Evolutionary conservation across 2,113 vertebrate species (phyloP), one percentile per base, ranked within the genome.

Genomic region (Saimiri boliviensis): DNA sequence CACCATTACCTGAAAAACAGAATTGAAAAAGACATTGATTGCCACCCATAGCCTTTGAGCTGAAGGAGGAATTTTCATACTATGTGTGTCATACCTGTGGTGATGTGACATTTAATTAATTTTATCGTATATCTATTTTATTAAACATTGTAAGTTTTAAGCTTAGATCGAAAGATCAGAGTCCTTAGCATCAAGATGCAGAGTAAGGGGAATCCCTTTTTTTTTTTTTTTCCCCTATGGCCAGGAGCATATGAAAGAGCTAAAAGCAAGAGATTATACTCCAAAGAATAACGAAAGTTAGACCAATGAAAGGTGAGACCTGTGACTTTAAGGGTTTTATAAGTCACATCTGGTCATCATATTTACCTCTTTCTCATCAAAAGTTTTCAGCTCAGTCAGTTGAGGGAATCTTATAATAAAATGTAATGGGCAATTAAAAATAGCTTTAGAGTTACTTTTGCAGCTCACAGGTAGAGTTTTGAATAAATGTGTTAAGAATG

Each of bases 101-200:
- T 82, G 20, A 93, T 96, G 81, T 90, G 76, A 73, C 25, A 20
- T 17, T 40, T 70, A 68, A 60, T 97, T 92, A 60, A 87, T 97
- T 95, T 81, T 30, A 68, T 89, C 54, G 35, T 52, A 20, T 71
- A 32, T 73, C 27, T 82, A 9, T 91, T 80, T 35, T 45, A 23
- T 70, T 93, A 49, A 89, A 54, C 52, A 37, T 45, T 71, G 14
- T 92, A 82, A 82, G 35, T 89, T 35, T 77, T 85, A 93, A 82
- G 74, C 40, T 76, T 56, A 93, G 52, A 49, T 85, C 25, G 47
- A 91, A 90, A 47, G 40, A 47, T 80, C 32, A 88, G 40, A 86
- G 71, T 90, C 42, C 49, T 94, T 52, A n/a, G n/a, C 70, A 88
- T 58, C 79, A 68, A 88, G 70, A 80, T 73, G 25, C 21, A 52